Base-by-base conservation (phyloP, 2,888 invertebrate genomes). In the Athetis lepigone region DNA sequence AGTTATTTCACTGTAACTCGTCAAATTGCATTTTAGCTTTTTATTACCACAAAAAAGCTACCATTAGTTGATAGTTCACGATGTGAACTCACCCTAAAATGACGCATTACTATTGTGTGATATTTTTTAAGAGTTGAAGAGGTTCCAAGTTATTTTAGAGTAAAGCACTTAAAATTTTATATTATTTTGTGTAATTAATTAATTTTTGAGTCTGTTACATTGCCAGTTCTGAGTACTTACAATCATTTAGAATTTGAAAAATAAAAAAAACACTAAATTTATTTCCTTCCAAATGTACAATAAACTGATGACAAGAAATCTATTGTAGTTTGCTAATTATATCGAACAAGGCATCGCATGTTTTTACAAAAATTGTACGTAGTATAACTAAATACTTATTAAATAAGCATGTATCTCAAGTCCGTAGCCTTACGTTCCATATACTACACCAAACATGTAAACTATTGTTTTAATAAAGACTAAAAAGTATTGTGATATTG, bases 401-500 rank as follows among this genome's bases (percentile, higher is more conserved):
- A n/a, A 37, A 33, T 42, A 39, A 39, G 42, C 54, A 54, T 59
- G 63, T 59, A 54, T 55, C 39, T 39, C 8, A 33, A 46, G 18
- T 61, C 16, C 1, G 18, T 58, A 70, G 40, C 40, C 29, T 50
- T 42, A 66, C 19, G 54, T 66, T 51, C 39, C 25, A 23, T 67
- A 49, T 19, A 69, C 19, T 58, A 57, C 62, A 71, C 56, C 49
- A 66, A 68, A 66, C 55, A 54, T 77, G 57, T 70, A 67, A 66
- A 73, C 60, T 56, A 61, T 81, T 79, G 67, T 84, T 85, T 85
- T 84, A 85, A 85, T 88, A 88, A 92, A 92, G 92, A 92, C 91
- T 93, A 64, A 89, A 88, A 91, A 93, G 88, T 94, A 94, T 92
- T 94, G 94, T 94, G 94, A 94, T 94, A 94, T 92, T 84, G 86